Evolutionary conservation across 2,797 vertebrate genomes (phyloP).

Genomic region (Sebastiscus tertius): DNA sequence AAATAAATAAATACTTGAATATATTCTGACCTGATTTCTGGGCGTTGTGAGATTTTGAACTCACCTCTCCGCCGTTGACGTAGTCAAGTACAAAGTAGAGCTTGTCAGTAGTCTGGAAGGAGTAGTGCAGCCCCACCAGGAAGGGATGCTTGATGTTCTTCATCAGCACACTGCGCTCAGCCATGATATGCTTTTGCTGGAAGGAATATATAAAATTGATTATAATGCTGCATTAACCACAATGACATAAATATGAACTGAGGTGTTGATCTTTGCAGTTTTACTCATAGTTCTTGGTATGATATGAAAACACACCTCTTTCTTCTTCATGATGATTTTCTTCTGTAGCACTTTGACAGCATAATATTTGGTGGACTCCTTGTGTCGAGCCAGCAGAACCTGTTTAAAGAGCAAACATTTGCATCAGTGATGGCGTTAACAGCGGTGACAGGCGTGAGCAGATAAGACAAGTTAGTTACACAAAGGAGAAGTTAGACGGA

Average conservation of each 20-base stretch:
- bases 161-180: slow-evolving; percentile 86
- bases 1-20: not conserved
- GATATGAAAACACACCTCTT: slow-evolving; percentile 73
- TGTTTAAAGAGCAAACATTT: slow-evolving; percentile 37
- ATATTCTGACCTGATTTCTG: not conserved
- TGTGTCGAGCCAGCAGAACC: slow-evolving; percentile 86
- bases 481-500: not conserved
- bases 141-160: slow-evolving; percentile 88
- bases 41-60: not conserved
- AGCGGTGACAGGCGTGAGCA: not conserved
- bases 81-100: slow-evolving; percentile 89
- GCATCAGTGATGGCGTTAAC: not conserved
- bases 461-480: not conserved
- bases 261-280: not conserved
- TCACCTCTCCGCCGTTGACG: slow-evolving; percentile 86
- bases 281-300: not conserved
- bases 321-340: slow-evolving; percentile 88
- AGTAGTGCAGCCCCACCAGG: slow-evolving; percentile 87
- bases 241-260: not conserved
- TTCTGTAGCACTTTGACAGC: slow-evolving; percentile 88
- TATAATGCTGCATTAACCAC: not conserved
- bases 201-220: not conserved
- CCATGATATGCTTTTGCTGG: slow-evolving; percentile 90
- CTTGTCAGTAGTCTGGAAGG: slow-evolving; percentile 88
- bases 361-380: slow-evolving; percentile 81